Evolutionary conservation across 2,888 invertebrate genomes (phyloP).

Genomic region (Lithophane semibrunnea): DNA sequence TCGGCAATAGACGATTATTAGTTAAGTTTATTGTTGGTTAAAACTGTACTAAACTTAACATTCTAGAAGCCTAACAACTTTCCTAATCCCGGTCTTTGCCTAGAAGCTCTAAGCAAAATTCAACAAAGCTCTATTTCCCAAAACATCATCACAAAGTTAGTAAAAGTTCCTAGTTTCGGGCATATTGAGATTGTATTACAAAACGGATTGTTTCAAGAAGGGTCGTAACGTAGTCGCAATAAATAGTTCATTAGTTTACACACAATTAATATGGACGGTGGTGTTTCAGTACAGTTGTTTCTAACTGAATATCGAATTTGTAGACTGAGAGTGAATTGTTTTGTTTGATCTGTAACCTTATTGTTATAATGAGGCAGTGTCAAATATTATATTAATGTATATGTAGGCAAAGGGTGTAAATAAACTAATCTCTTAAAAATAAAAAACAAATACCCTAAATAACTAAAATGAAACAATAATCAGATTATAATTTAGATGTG

Average conservation of each 20-base stretch:
- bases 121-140: constrained; percentile 32
- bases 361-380: not conserved
- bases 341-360: constrained; percentile 34
- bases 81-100: constrained; percentile 35
- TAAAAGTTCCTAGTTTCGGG: constrained; percentile 45
- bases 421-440: no score
- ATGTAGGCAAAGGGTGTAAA: no score
- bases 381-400: not conserved
- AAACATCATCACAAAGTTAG: constrained; percentile 45
- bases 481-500: no score
- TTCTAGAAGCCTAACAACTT: constrained; percentile 41
- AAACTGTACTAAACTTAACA: constrained; percentile 15
- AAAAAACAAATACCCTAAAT: no score
- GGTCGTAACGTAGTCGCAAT: constrained; percentile 29
- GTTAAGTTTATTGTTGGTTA: constrained; percentile 17
- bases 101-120: constrained; percentile 31
- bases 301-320: constrained; percentile 38
- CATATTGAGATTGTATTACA: constrained; percentile 52
- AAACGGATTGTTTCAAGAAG: constrained; percentile 46
- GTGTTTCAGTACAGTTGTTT: constrained; percentile 43
- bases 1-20: constrained; percentile 21
- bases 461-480: no score
- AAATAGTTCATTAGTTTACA: constrained; percentile 55
- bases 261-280: constrained; percentile 27
- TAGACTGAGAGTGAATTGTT: constrained; percentile 10